Evolutionary conservation across 2,888 invertebrate genomes (phyloP), one percentile per base, ranked within the genome.

Genomic region (Crossocerus cetratus): DNA sequence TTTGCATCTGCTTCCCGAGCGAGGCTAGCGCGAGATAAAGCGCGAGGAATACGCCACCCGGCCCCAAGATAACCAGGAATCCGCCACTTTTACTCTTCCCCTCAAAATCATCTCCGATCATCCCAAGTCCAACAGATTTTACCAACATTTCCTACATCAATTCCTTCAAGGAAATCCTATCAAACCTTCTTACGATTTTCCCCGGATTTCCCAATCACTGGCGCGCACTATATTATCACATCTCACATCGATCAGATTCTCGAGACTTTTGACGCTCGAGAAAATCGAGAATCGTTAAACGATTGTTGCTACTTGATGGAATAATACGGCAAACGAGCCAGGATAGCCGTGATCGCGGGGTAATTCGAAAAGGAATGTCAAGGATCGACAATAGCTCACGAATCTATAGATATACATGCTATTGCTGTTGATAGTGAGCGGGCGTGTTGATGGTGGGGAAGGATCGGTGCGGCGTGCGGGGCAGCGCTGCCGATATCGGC

Each of bases 401-500:
- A 22, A 83, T 32, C 32, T 32, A 32, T 32, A 32, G 32, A 32
- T 32, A 32, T 32, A 32, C 81, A 83, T 82, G 80, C 78, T 82
- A 81, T 85, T 82, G 85, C 83, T 82, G 80, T 73, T 79, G 81
- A 84, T 85, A 83, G 76, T 77, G 77, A 68, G 71, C 62, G 62
- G 69, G 65, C 73, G 68, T 79, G 76, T 80, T 76, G 80, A 82
- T 80, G 78, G 78, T 65, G 73, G 80, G 55, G 77, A 71, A 74
- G 75, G 82, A 84, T 82, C 72, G 72, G 67, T 4, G 32, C 32
- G 32, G 32, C 11, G 8, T n/a, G 64, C 73, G 60, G 77, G 44
- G 18, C 63, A 68, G 21, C 32, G 66, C 22, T 61, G 32, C 32
- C 71, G 75, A 79, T 77, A 74, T 60, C 72, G 65, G 53, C 55